Conservation (phyloP, 2,797 vertebrate species). For the Siniperca obscura region DNA sequence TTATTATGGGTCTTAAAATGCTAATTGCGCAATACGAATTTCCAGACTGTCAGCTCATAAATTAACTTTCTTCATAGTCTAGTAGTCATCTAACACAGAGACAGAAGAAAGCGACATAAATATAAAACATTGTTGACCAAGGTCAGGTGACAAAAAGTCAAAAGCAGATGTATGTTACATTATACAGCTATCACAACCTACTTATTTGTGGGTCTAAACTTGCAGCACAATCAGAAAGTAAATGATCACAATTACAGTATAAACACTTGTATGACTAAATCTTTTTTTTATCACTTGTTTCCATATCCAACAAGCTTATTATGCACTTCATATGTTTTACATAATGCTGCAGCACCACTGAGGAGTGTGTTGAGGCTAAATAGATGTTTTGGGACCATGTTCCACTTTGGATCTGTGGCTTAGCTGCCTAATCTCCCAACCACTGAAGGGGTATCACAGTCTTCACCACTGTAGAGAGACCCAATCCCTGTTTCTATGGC, state of each 20-base stretch:
- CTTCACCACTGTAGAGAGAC: constrained; percentile 51
- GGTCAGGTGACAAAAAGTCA: neutral
- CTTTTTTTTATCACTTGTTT: neutral
- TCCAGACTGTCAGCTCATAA: constrained; percentile 7
- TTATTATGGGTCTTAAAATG: constrained; percentile 27
- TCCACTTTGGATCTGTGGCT: constrained; percentile 47
- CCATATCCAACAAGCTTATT: constrained; percentile 7
- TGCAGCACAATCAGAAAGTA: neutral
- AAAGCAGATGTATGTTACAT: neutral
- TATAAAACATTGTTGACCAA: neutral
- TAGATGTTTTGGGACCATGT: constrained; percentile 48
- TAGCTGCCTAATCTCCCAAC: constrained; percentile 55
- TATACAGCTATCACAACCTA: neutral
- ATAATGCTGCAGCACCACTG: constrained; percentile 15
- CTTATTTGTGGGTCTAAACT: neutral
- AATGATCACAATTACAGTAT: constrained; percentile 2
- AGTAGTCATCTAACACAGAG: neutral
- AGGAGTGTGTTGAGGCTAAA: constrained; percentile 29
- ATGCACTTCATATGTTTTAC: constrained; percentile 30
- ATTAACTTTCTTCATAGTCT: neutral
- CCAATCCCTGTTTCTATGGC: constrained; percentile 78
- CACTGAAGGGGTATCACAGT: constrained; percentile 58
- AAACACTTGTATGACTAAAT: neutral
- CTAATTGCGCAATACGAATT: neutral
- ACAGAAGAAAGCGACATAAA: neutral